Base-by-base conservation (phyloP, 2,888 invertebrate species). In the Zele albiditarsus region DNA sequence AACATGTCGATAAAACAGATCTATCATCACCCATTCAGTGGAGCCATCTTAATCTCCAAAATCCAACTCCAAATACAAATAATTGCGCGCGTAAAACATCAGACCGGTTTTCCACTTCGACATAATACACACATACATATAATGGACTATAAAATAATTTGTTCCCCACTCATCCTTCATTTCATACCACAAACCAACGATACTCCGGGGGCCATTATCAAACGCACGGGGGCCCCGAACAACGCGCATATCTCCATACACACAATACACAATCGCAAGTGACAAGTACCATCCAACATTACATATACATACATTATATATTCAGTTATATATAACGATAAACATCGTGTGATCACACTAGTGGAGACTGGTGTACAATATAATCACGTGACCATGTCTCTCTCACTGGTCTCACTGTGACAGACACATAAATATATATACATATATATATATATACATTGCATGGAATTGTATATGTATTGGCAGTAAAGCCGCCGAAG, bases 301-400 rank as follows among this genome's bases (percentile, higher is more conserved):
- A 12, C 16, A 14, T 1, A 65, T 23, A 5, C 14, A 65, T 27
- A 65, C 25, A 14, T 23, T 38, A 20, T 63, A 46, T 46, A 38
- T 38, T 38, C 12, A 12, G 38, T 38, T 38, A 53, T 53, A 69
- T 69, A 20, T 28, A 38, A 42, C 58, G 27, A 60, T 38, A 28
- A 23, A 57, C 27, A 60, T 58, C 42, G 67, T 67, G 62, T 20
- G 28, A 49, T 42, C 28, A 27, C 20, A 31, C 31, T 68, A 20
- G 38, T 38, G 12, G n/a, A 27, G 20, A 68, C n/a, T 68, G 46
- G 46, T 20, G 46, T 60, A 71, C 60, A 66, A 76, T 16, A 23
- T 42, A 46, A 75, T 81, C 82, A 82, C 82, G 82, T 82, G 82
- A 82, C 53, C 73, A 62, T 69, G 58, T 67, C 58, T 71, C 74